These are phyloP conservation scores for Acanthornis magna DNA, from an alignment of 2,797 vertebrate species.

Conservation along the genomic window DNA sequence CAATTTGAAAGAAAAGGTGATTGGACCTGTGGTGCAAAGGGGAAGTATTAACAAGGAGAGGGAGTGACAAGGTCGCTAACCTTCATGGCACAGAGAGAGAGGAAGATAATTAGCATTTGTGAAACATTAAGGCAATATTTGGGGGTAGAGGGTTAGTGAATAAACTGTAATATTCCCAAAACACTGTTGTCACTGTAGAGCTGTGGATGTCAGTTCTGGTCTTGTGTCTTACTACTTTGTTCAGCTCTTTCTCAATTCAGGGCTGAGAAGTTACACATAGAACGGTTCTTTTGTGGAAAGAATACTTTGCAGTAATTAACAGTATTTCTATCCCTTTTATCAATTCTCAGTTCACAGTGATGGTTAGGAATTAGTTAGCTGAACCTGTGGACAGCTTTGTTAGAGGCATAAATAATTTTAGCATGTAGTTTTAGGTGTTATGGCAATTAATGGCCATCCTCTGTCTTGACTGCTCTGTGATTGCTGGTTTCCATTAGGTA, in stretches of 20 bases:
- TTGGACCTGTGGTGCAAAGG: background rate
- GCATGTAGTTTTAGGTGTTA: background rate
- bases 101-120: constrained; percentile 35
- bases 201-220: background rate
- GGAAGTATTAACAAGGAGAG: constrained; percentile 50
- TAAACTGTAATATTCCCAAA: background rate
- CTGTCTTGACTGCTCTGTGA: background rate
- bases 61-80: constrained; percentile 15
- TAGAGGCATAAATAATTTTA: background rate
- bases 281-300: background rate
- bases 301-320: background rate
- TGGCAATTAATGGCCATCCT: background rate
- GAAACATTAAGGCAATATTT: constrained; percentile 32
- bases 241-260: background rate
- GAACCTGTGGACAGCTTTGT: background rate
- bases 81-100: background rate
- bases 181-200: background rate
- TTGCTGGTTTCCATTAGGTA: background rate
- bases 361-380: background rate
- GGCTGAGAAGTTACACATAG: background rate
- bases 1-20: constrained; percentile 56
- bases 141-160: background rate
- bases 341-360: background rate
- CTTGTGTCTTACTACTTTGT: background rate
- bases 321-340: background rate